phyloP scores from a whole-genome alignment of 1,140 invertebrate genomes.

The Trachelipus rathkii region DNA sequence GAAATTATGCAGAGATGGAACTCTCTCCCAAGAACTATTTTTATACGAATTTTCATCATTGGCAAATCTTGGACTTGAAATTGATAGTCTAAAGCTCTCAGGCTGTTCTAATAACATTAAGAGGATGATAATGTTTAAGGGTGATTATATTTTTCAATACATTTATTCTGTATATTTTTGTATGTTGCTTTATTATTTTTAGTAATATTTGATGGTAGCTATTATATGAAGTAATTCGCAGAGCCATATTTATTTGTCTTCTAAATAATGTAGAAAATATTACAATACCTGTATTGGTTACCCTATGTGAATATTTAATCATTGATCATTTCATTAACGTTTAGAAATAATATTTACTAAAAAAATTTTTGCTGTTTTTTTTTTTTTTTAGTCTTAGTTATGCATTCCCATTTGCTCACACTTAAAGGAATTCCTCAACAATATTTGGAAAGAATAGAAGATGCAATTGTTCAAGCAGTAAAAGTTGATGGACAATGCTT shows the following conservation, averaged over 20 bases:
- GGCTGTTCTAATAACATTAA: constrained; percentile 64
- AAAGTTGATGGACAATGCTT: constrained; percentile 83
- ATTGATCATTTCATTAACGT: no score
- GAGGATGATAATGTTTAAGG: constrained; percentile 70
- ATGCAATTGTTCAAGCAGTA: constrained; percentile 88
- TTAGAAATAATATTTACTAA: no score
- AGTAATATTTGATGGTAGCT: no score
- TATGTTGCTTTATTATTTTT: no score
- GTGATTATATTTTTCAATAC: constrained; percentile 52
- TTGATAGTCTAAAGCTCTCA: constrained; percentile 57
- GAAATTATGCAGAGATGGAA: constrained; percentile 53
- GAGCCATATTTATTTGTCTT: neutral
- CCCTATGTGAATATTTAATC: no score
- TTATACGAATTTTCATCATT: constrained; percentile 52
- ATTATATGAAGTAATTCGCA: no score
- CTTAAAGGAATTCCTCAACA: constrained; percentile 57
- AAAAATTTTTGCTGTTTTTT: no score
- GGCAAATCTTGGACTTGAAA: constrained; percentile 50
- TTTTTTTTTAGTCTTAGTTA: constrained; percentile 74
- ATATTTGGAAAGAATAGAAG: constrained; percentile 77
- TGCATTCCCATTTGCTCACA: constrained; percentile 70
- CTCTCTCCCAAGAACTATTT: constrained; percentile 53
- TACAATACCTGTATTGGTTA: neutral
- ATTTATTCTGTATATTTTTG: neutral
- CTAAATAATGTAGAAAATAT: neutral